Evolutionary conservation across 2,113 vertebrate species (phyloP), one percentile per base, ranked within the genome.

Genomic region (Brachirus orientalis): DNA sequence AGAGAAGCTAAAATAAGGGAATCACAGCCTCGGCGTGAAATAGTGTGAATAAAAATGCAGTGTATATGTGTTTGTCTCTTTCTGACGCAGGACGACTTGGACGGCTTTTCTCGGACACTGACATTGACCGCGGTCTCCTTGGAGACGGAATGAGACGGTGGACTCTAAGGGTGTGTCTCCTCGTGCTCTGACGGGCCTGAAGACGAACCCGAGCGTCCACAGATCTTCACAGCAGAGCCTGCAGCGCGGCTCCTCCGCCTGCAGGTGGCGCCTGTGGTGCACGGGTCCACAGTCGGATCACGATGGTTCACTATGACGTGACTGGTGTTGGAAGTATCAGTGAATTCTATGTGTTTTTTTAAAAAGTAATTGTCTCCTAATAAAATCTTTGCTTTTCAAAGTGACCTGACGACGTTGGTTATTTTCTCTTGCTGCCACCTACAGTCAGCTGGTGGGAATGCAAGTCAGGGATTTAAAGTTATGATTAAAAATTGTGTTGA

Each of bases 51-150:
- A 6, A 13, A 43, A 43, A n/a, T n/a, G n/a, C n/a, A n/a, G n/a
- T 43, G 3, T 14, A 43, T 16, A 13, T 43, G 6, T 43, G 14
- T 6, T 6, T 52, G 8, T 12, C 3, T 50, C 4, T 12, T 2
- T 50, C 4, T 7, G 0, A 6, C 4, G 2, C 72, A 89, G 91
- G 76, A 59, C 65, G 6, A 43, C 65, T 83, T 81, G 88, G 92
- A 93, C 85, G 86, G 91, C 84, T 89, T 58, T 78, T 58, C 83
- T 83, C 71, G 92, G 90, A 82, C 77, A 86, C 66, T 22, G 88
- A 93, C 88, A 2, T 28, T 28, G 28, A 28, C 28, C 87, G 70
- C 37, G 54, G 85, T 73, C 79, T 82, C 75, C 69, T 58, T 70
- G 82, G 85, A 64, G n/a, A 83, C 75, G 13, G 67, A 86, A 40